Percentiles rank a stretch among this genome's conserved stretches.
Evolutionary conservation across 1,140 invertebrate genomes (phyloP).

Genomic region (Cotesia glomerata): DNA sequence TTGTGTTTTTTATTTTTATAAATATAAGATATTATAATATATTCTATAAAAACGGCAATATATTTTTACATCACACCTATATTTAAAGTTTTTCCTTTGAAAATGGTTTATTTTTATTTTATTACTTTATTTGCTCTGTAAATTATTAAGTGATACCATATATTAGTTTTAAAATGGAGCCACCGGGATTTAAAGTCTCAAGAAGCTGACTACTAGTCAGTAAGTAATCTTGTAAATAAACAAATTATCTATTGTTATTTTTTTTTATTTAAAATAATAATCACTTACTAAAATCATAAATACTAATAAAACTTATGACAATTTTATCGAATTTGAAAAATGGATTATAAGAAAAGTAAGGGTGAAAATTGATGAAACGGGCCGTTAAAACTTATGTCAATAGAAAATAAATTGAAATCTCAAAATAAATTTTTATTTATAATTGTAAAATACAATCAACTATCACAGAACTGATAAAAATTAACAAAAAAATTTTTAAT

Average conservation of each 20-base stretch:
- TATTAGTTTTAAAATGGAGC: slow-evolving; percentile 23
- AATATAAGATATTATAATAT: background rate
- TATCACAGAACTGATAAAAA: no score
- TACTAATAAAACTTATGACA: no score
- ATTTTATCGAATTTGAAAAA: no score
- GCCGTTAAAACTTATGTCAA: no score
- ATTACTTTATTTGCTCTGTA: background rate
- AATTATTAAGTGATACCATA: background rate
- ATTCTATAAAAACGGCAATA: background rate
- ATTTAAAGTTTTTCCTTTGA: background rate
- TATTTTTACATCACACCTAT: background rate
- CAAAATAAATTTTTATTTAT: no score
- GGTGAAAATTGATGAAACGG: no score
- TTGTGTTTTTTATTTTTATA: background rate
- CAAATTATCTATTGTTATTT: background rate
- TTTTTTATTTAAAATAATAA: background rate
- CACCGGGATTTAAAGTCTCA: slow-evolving; percentile 17
- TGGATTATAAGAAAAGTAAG: no score
- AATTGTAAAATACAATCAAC: no score
- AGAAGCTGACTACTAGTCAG: slow-evolving; percentile 27
- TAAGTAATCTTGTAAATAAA: slow-evolving; percentile 22
- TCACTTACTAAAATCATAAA: no score
- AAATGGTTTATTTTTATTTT: background rate
- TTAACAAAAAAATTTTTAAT: no score
- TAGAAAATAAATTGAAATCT: no score